Evolutionary conservation across 2,888 invertebrate species (phyloP).

Genomic region (Nomada goodeniana): DNA sequence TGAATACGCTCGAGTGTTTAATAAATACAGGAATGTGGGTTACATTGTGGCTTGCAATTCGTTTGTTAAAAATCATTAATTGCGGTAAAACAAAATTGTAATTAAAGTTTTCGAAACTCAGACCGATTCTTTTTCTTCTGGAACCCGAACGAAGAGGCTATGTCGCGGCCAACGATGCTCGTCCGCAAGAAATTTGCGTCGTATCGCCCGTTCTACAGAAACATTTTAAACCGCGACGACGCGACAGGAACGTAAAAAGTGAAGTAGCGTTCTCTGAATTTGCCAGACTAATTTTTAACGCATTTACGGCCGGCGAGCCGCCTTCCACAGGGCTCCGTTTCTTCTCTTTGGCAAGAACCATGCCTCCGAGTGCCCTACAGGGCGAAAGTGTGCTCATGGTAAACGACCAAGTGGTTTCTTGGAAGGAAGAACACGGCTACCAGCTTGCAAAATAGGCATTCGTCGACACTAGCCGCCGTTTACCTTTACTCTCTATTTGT

Average conservation of each 20-base stretch:
- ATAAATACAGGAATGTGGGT: too few relatives aligned
- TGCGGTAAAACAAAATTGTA: too few relatives aligned
- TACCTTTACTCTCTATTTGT: conserved; percentile 63
- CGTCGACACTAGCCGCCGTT: conserved; percentile 72
- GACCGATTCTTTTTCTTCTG: too few relatives aligned
- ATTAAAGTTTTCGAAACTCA: too few relatives aligned
- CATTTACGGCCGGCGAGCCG: conserved; percentile 61
- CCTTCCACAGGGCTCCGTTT: conserved; percentile 51
- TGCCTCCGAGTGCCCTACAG: conserved; percentile 69
- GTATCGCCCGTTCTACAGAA: not conserved
- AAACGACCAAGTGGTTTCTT: conserved; percentile 74
- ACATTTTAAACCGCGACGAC: not conserved
- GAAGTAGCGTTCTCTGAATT: conserved; percentile 40
- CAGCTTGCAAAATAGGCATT: conserved; percentile 78
- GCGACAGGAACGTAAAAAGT: not conserved
- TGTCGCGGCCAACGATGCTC: too few relatives aligned
- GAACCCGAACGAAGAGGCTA: too few relatives aligned
- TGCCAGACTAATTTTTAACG: conserved; percentile 64
- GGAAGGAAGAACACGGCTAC: conserved; percentile 72
- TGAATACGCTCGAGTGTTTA: too few relatives aligned
- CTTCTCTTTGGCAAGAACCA: conserved; percentile 61
- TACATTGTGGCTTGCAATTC: too few relatives aligned
- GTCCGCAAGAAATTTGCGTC: too few relatives aligned
- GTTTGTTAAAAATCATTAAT: too few relatives aligned
- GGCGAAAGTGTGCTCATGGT: conserved; percentile 74